phyloP scores from a whole-genome alignment of 2,888 invertebrate species.

The Drosophila prostipennis region DNA sequence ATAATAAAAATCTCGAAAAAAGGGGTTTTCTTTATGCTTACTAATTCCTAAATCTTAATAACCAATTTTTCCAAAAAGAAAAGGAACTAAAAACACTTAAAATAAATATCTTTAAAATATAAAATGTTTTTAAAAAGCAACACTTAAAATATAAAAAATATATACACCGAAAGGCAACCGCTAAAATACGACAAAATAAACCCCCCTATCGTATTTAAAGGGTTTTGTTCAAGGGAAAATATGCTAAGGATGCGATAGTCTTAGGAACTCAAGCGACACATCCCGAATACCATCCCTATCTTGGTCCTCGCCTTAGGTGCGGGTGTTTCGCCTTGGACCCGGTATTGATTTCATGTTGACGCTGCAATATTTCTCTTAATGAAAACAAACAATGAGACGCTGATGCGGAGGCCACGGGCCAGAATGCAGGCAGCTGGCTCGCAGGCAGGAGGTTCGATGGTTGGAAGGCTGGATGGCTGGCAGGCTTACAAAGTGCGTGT shows the following conservation, averaged over 20 bases:
- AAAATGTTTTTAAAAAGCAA: too few relatives aligned
- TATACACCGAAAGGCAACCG: too few relatives aligned
- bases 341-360: conserved; percentile 80
- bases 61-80: too few relatives aligned
- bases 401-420: conserved; percentile 45
- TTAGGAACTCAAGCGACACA: neutral
- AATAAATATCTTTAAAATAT: neutral
- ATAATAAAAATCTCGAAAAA: too few relatives aligned
- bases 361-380: conserved; percentile 80
- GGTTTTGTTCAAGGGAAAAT: too few relatives aligned
- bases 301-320: conserved; percentile 34
- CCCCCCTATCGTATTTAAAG: too few relatives aligned
- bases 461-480: conserved; percentile 17
- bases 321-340: conserved; percentile 71
- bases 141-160: too few relatives aligned
- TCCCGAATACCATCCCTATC: conserved; percentile 20
- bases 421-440: conserved; percentile 54
- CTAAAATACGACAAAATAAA: too few relatives aligned
- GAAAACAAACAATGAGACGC: conserved; percentile 76
- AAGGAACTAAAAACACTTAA: too few relatives aligned
- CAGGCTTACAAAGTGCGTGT: conserved; percentile 74
- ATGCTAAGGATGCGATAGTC: neutral
- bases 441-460: conserved; percentile 35
- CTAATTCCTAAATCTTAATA: too few relatives aligned
- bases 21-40: too few relatives aligned